Conservation (phyloP, 2,888 invertebrate species). For the Pollenia labialis region DNA sequence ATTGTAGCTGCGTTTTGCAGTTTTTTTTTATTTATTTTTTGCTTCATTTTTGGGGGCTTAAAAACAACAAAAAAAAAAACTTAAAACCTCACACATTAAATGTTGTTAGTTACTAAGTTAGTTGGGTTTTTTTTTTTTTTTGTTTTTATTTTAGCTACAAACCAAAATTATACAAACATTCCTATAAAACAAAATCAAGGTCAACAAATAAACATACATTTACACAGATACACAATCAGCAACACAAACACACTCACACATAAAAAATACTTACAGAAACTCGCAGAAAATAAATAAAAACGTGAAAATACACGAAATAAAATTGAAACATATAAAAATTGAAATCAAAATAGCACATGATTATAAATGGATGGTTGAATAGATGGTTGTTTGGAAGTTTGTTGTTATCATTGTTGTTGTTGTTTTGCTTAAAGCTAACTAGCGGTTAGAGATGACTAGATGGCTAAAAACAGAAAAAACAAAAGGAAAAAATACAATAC, state of each 20-base stretch:
- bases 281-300: conserved; percentile 50
- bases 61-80: conserved; percentile 9
- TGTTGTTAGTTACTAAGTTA: conserved; percentile 71
- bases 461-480: neutral
- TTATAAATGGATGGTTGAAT: conserved; percentile 46
- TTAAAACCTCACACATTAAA: conserved; percentile 24
- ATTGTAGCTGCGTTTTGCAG: conserved; percentile 40
- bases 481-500: neutral
- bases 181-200: conserved; percentile 68
- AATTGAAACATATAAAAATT: conserved; percentile 62
- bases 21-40: neutral
- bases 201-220: conserved; percentile 39
- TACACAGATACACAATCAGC: neutral
- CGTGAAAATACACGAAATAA: conserved; percentile 45
- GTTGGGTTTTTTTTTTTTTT: conserved; percentile 48
- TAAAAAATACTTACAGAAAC: conserved; percentile 38
- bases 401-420: conserved; percentile 3
- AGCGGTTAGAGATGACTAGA: neutral
- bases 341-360: conserved; percentile 66
- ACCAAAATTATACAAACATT: conserved; percentile 48
- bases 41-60: conserved; percentile 31
- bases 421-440: conserved; percentile 18
- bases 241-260: neutral
- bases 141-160: conserved; percentile 23
- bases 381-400: neutral